Conservation (phyloP, 2,888 invertebrate species). For the Chaitophorus viminalis region DNA sequence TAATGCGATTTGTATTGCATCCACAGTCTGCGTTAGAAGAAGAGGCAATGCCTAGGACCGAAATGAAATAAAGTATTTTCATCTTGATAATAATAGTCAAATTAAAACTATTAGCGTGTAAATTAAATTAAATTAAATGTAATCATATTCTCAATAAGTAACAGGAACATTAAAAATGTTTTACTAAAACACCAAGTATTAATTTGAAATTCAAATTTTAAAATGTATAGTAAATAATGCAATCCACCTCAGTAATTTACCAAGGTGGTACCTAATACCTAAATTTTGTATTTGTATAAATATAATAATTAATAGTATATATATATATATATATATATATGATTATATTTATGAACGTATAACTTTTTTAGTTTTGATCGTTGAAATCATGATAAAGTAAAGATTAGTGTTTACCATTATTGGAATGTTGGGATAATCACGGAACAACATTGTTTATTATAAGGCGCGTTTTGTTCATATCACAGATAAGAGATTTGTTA, state of each 20-base stretch:
- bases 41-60: background rate
- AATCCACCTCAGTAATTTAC: background rate
- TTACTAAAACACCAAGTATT: too few relatives aligned
- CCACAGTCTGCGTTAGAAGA: conserved; percentile 31
- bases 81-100: background rate
- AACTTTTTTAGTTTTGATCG: too few relatives aligned
- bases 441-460: too few relatives aligned
- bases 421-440: background rate
- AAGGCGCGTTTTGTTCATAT: background rate
- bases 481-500: background rate
- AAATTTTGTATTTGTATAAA: too few relatives aligned
- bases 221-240: background rate
- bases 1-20: conserved; percentile 33
- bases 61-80: conserved; percentile 15
- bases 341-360: too few relatives aligned
- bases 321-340: too few relatives aligned
- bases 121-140: background rate
- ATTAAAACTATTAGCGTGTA: background rate
- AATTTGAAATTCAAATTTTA: too few relatives aligned
- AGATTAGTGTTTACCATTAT: too few relatives aligned
- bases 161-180: background rate
- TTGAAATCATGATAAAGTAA: too few relatives aligned
- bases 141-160: background rate
- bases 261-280: too few relatives aligned
- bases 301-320: too few relatives aligned